Percentiles rank a stretch among this genome's conserved stretches.
phyloP scores from a whole-genome alignment of 2,888 invertebrate species.

The Ectropis crepuscularia region DNA sequence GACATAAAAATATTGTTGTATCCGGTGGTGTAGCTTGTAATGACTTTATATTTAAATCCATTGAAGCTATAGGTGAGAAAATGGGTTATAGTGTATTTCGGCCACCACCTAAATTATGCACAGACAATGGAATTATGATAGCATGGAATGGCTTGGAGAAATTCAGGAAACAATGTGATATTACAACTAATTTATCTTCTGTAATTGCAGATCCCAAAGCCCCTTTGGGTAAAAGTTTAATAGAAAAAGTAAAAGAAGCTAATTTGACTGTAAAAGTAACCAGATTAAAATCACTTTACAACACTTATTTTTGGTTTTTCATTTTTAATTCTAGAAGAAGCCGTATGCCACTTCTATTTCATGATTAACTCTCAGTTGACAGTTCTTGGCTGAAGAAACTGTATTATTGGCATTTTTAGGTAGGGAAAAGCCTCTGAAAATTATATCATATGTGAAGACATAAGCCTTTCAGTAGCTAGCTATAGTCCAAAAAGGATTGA shows the following conservation, averaged over 20 bases:
- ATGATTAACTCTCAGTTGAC: not conserved
- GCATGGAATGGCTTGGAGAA: slow-evolving; percentile 99
- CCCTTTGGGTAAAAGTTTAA: slow-evolving; percentile 86
- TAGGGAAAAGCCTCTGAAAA: no score
- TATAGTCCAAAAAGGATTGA: no score
- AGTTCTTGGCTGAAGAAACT: no score
- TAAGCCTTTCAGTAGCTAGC: no score
- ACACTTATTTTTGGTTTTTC: slow-evolving; percentile 29
- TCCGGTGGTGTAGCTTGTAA: slow-evolving; percentile 99
- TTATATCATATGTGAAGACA: no score
- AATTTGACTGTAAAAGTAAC: slow-evolving; percentile 75
- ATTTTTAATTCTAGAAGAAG: not conserved
- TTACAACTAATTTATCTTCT: slow-evolving; percentile 81
- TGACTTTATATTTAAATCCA: slow-evolving; percentile 89
- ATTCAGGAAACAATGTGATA: slow-evolving; percentile 74
- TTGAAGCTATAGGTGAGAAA: slow-evolving; percentile 88
- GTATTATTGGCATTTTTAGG: no score
- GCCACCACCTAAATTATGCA: slow-evolving; percentile 94
- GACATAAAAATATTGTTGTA: slow-evolving; percentile 88
- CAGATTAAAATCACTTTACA: slow-evolving; percentile 58
- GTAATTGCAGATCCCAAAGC: slow-evolving; percentile 86
- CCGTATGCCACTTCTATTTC: not conserved
- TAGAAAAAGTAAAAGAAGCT: slow-evolving; percentile 81
- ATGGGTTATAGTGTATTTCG: slow-evolving; percentile 87
- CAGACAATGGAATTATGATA: slow-evolving; percentile 99